Base-by-base conservation (phyloP, 37 sponge, comb jelly and placozoan genomes). In the Geodia barretti region DNA sequence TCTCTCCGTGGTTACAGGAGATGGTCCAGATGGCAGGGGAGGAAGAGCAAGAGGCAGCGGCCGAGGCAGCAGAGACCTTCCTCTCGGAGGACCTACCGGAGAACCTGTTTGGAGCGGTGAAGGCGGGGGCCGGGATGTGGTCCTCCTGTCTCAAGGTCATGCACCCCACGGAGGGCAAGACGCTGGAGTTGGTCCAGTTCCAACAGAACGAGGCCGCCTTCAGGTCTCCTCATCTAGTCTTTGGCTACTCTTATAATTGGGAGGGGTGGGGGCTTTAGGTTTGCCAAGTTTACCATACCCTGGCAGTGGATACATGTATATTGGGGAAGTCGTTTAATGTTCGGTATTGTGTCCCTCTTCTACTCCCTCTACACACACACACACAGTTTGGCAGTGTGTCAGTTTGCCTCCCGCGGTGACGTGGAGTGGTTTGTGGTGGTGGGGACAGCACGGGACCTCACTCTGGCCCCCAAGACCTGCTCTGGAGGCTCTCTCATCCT, bases 181-280 rank as follows among this genome's bases (percentile, higher is more conserved):
- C 95, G 3, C 70, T 98, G 65, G 88, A 96, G 20, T 69, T 94
- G 1, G 90, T 96, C 23, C 91, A 91, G 68, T 83, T 98, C 54
- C 91, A 94, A 20, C 99, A 98, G 85, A 94, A 98, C 65, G 97
- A 94, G 35, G 97, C 97, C 24, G 99, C 97, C 19, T 94, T 96
- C 65, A 93, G 96, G 94, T 93, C 59, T n/a, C n/a, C n/a, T n/a
- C n/a, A n/a, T n/a, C n/a, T n/a, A n/a, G n/a, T n/a, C n/a, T n/a
- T n/a, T n/a, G n/a, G n/a, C n/a, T n/a, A n/a, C n/a, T n/a, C n/a
- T n/a, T n/a, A n/a, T n/a, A n/a, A n/a, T n/a, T n/a, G n/a, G n/a
- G n/a, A n/a, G n/a, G n/a, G n/a, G n/a, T n/a, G n/a, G n/a, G n/a
- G n/a, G n/a, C n/a, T n/a, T n/a, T n/a, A n/a, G n/a, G n/a, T n/a